Conservation (phyloP, 2,113 vertebrate species). For the Urocynchramus pylzowi region DNA sequence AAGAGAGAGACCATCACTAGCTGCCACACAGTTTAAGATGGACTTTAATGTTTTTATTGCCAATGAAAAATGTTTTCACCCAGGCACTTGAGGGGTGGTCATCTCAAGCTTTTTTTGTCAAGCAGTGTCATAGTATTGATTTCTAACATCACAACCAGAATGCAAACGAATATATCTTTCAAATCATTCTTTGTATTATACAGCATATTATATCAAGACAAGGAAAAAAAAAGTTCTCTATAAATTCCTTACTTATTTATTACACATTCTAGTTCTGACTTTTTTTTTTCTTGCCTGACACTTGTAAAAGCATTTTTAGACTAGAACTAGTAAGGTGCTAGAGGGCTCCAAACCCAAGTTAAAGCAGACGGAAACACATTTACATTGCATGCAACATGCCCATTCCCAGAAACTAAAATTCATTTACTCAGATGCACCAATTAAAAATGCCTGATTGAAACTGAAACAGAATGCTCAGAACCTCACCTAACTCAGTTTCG, state of each 20-base stretch:
- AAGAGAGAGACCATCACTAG: background rate
- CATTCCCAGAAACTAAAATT: background rate
- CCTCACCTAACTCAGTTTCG: background rate
- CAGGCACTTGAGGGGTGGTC: background rate
- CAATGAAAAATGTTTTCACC: background rate
- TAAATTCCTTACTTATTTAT: background rate
- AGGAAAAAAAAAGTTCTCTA: background rate
- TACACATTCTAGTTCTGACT: background rate
- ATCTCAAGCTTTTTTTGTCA: background rate
- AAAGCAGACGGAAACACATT: background rate
- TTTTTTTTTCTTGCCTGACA: background rate
- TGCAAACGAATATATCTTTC: background rate
- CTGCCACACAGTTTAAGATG: background rate
- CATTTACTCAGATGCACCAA: background rate
- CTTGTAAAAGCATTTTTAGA: background rate
- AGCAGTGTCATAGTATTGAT: background rate
- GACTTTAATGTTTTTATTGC: background rate
- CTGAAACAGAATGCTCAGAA: background rate
- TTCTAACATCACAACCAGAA: background rate
- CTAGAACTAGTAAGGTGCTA: background rate
- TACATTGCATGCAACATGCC: background rate
- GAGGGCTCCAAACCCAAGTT: background rate
- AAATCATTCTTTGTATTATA: background rate
- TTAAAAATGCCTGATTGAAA: background rate
- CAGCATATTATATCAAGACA: background rate